Conservation (phyloP, 2,888 invertebrate genomes). For the Hypolimnas misippus region DNA sequence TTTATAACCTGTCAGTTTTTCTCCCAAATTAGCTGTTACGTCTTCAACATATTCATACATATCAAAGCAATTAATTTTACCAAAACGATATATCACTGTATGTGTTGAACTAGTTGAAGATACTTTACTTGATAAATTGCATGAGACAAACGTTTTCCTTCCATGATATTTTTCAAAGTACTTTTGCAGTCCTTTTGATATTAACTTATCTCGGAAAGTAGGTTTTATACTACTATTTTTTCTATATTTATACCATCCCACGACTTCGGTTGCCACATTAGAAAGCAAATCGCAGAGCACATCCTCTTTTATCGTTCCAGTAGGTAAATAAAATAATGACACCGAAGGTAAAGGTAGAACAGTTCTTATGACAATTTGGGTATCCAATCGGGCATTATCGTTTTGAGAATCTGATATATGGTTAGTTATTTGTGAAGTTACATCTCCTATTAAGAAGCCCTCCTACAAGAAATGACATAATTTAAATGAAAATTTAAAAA, state of each 20-base stretch:
- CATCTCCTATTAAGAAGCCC: constrained; percentile 87
- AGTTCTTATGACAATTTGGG: constrained; percentile 85
- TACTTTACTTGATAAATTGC: constrained; percentile 82
- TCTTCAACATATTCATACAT: constrained; percentile 81
- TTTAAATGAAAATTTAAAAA: neutral
- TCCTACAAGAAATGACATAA: constrained; percentile 62
- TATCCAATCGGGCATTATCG: constrained; percentile 84
- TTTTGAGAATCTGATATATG: constrained; percentile 88
- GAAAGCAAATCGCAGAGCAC: constrained; percentile 80
- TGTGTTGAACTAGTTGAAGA: constrained; percentile 84
- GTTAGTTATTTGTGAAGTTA: constrained; percentile 85
- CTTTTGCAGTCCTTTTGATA: constrained; percentile 85
- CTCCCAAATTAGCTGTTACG: constrained; percentile 82
- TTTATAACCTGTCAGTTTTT: constrained; percentile 77
- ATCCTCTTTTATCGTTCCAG: constrained; percentile 83
- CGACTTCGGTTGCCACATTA: constrained; percentile 80
- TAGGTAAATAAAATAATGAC: constrained; percentile 83
- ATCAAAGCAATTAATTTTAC: constrained; percentile 82
- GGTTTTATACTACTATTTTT: constrained; percentile 79
- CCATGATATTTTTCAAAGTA: constrained; percentile 81
- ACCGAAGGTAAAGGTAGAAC: constrained; percentile 84
- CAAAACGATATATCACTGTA: constrained; percentile 85
- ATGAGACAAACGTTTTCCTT: constrained; percentile 85
- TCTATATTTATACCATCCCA: constrained; percentile 88
- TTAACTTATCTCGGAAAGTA: constrained; percentile 85